Evolutionary conservation across 2,888 invertebrate genomes (phyloP).

Genomic region (Spodoptera picta): DNA sequence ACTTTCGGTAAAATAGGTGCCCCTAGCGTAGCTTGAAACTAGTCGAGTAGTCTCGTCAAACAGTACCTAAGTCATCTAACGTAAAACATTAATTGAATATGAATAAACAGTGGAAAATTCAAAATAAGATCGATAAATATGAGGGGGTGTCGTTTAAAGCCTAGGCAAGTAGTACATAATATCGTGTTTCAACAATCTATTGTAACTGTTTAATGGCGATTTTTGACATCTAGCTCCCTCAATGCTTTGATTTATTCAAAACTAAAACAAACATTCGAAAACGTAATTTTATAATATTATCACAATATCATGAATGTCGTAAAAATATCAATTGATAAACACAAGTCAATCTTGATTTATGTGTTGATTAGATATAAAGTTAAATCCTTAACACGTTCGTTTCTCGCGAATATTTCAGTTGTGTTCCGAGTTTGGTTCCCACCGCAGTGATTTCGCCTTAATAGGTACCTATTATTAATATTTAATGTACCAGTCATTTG

Average conservation of each 20-base stretch:
- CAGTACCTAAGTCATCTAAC: no score
- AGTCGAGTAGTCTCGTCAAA: no score
- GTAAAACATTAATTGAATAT: no score
- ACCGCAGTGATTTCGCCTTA: conserved; percentile 21
- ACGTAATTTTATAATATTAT: conserved; percentile 29
- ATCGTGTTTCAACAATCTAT: no score
- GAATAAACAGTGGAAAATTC: no score
- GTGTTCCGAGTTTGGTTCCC: conserved; percentile 5
- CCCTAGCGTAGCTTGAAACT: no score
- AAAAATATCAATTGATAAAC: conserved; percentile 66
- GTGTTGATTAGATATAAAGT: conserved; percentile 64
- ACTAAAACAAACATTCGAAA: neutral
- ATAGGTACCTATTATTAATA: conserved; percentile 23
- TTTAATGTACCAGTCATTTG: conserved; percentile 16
- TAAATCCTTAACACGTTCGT: conserved; percentile 40
- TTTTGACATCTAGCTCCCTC: neutral
- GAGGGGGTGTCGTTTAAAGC: no score
- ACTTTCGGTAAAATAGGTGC: no score
- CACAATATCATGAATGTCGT: conserved; percentile 33
- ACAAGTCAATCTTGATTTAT: conserved; percentile 70
- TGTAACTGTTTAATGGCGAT: no score
- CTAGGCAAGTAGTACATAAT: no score
- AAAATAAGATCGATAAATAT: no score
- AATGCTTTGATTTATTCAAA: neutral
- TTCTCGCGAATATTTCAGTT: conserved; percentile 49